Conservation (phyloP, 2,888 invertebrate genomes). For the Drosophila anceps region DNA sequence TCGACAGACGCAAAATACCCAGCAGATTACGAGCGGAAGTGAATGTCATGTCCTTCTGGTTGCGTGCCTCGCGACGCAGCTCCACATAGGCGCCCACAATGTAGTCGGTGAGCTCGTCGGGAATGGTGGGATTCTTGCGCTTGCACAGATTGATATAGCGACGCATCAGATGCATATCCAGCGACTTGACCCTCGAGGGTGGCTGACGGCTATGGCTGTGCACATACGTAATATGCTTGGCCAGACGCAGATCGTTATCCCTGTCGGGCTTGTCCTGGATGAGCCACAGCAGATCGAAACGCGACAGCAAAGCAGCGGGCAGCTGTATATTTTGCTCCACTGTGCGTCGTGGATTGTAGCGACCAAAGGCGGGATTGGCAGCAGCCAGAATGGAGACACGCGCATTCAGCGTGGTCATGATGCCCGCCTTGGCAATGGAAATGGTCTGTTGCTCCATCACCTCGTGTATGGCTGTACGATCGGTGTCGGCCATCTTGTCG, state of each 20-base stretch:
- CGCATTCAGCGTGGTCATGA: slow-evolving; percentile 99
- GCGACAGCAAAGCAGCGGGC: slow-evolving; percentile 97
- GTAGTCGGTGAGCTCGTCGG: slow-evolving; percentile 93
- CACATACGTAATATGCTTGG: slow-evolving; percentile 98
- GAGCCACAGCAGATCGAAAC: slow-evolving; percentile 98
- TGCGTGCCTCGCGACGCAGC: slow-evolving; percentile 93
- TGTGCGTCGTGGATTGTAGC: slow-evolving; percentile 97
- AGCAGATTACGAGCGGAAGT: slow-evolving; percentile 98
- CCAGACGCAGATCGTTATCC: slow-evolving; percentile 92
- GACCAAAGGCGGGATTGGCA: slow-evolving; percentile 99
- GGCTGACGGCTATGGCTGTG: slow-evolving; percentile 97
- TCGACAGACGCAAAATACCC: slow-evolving; percentile 95
- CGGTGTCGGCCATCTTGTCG: slow-evolving; percentile 99
- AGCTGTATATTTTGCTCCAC: slow-evolving; percentile 99
- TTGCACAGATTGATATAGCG: slow-evolving; percentile 97
- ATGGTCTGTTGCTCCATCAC: slow-evolving; percentile 99
- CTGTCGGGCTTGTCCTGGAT: slow-evolving; percentile 93
- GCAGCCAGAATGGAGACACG: slow-evolving; percentile 98
- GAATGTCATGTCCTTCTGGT: slow-evolving; percentile 95
- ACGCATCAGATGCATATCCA: slow-evolving; percentile 97
- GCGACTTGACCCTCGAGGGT: slow-evolving; percentile 89
- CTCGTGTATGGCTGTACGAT: slow-evolving; percentile 98
- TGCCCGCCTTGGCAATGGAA: slow-evolving; percentile 99
- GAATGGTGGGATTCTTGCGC: slow-evolving; percentile 94
- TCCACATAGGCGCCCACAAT: slow-evolving; percentile 95